Conservation (phyloP, 1,140 invertebrate genomes). For the Leptinotarsa defecta region DNA sequence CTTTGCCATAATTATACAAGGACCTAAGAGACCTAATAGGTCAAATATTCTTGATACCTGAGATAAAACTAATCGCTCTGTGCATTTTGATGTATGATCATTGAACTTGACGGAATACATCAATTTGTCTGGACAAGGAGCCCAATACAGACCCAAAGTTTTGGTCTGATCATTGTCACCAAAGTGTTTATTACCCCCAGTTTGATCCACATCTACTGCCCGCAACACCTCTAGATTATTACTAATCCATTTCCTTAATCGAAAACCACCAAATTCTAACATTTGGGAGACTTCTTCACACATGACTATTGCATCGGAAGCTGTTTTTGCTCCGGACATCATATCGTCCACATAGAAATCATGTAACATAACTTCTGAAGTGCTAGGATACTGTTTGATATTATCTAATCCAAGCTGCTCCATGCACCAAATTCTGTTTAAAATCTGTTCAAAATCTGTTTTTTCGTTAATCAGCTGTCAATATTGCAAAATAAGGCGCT, state of each 20-base stretch:
- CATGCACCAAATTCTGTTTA: not conserved
- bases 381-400: constrained; percentile 36
- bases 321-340: constrained; percentile 49
- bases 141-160: constrained; percentile 34
- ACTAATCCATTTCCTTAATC: constrained; percentile 4
- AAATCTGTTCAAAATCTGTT: too few species aligned
- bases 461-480: too few species aligned
- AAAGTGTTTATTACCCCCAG: not conserved
- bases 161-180: constrained; percentile 24
- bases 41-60: constrained; percentile 43
- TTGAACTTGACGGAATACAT: constrained; percentile 25
- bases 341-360: constrained; percentile 59
- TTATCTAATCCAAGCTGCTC: not conserved
- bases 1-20: constrained; percentile 43
- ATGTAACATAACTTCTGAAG: constrained; percentile 43
- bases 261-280: constrained; percentile 7
- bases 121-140: constrained; percentile 21
- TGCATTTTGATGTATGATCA: not conserved
- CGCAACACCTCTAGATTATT: not conserved
- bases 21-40: constrained; percentile 46
- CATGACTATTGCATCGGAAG: constrained; percentile 33
- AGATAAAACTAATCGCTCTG: constrained; percentile 13
- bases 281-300: not conserved
- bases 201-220: not conserved
- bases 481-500: not conserved